phyloP scores from a whole-genome alignment of 2,888 invertebrate genomes.

The Psylliodes chrysocephalus region DNA sequence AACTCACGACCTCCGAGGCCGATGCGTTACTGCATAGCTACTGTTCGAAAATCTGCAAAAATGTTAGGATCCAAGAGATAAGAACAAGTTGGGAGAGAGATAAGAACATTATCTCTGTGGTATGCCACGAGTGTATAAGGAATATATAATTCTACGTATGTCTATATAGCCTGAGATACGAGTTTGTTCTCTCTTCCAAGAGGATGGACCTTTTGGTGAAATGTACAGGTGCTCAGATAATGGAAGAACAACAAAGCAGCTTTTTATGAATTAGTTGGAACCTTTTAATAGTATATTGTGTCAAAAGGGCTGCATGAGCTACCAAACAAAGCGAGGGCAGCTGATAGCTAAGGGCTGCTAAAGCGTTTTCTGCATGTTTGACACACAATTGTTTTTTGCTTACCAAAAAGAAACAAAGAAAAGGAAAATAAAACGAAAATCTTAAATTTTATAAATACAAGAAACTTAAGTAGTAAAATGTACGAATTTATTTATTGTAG shows the following conservation, averaged over 20 bases:
- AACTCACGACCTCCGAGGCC: too few relatives aligned
- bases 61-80: slow-evolving; percentile 59
- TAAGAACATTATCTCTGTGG: slow-evolving; percentile 60
- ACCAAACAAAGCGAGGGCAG: too few relatives aligned
- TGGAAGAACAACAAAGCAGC: background rate
- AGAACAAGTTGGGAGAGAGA: slow-evolving; percentile 60
- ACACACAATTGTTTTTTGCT: too few relatives aligned
- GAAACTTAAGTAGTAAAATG: too few relatives aligned
- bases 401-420: too few relatives aligned
- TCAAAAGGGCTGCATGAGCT: too few relatives aligned
- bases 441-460: too few relatives aligned
- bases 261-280: slow-evolving; percentile 12
- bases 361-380: too few relatives aligned
- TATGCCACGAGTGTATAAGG: slow-evolving; percentile 62
- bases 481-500: too few relatives aligned
- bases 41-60: slow-evolving; percentile 60
- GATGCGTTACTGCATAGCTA: slow-evolving; percentile 53
- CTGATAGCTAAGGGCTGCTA: too few relatives aligned
- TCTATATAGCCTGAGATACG: slow-evolving; percentile 63
- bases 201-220: slow-evolving; percentile 60
- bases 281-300: too few relatives aligned
- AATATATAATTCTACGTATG: slow-evolving; percentile 62
- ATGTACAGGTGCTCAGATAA: slow-evolving; percentile 36
- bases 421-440: too few relatives aligned
- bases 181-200: slow-evolving; percentile 58